Conservation (phyloP, 2,113 vertebrate species). For the Phylloscopus trochilus region DNA sequence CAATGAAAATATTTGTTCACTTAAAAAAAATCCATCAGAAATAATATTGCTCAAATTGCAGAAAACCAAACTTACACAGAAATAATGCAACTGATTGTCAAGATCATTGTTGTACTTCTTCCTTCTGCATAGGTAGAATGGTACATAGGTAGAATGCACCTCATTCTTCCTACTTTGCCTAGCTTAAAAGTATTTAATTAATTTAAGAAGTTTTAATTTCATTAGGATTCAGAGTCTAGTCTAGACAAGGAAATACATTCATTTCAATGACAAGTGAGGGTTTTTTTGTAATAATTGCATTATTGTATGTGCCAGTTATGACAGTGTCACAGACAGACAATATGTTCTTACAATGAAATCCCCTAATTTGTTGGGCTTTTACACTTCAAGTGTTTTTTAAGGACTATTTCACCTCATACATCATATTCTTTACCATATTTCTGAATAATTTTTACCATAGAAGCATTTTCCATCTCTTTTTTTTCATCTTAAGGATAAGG, state of each 20-base stretch:
- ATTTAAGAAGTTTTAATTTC: not conserved
- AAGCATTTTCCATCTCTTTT: not conserved
- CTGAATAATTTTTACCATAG: not conserved
- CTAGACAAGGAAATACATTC: not conserved
- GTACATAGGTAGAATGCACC: not conserved
- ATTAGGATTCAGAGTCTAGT: not conserved
- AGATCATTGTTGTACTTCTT: not conserved
- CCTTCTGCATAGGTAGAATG: not conserved
- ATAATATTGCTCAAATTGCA: not conserved
- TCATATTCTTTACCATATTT: not conserved
- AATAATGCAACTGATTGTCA: not conserved
- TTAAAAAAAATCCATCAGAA: not conserved
- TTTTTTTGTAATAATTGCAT: not conserved
- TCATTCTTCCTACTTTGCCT: not conserved
- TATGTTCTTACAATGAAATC: not conserved
- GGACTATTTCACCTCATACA: not conserved
- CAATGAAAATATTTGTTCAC: not conserved
- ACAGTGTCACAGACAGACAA: not conserved
- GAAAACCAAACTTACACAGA: not conserved
- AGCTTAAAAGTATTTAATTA: not conserved
- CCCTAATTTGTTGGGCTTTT: not conserved
- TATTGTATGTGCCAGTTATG: not conserved
- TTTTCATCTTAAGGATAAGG: not conserved
- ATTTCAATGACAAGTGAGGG: not conserved
- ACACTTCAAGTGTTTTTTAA: not conserved